These are phyloP conservation scores for Athetis lepigone DNA, from an alignment of 2,888 invertebrate genomes.

Conservation along the genomic window DNA sequence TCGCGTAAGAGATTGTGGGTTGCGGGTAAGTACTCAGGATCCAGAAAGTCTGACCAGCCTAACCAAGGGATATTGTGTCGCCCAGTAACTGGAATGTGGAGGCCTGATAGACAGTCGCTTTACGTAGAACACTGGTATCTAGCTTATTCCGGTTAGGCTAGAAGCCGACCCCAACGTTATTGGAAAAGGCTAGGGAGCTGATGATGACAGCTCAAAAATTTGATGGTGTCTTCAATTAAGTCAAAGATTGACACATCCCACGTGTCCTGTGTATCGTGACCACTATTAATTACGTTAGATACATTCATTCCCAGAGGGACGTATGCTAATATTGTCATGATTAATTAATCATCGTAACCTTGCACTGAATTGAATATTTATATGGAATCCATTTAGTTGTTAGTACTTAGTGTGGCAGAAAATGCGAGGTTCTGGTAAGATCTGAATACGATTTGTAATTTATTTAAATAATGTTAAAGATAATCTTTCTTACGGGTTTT, in stretches of 20 bases:
- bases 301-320: constrained; percentile 57
- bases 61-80: no score
- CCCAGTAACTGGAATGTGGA: no score
- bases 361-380: constrained; percentile 50
- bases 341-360: constrained; percentile 56
- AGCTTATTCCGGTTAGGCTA: no score
- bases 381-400: constrained; percentile 6
- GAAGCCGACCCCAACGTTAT: no score
- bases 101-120: no score
- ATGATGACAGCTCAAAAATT: no score
- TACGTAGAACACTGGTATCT: no score
- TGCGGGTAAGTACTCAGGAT: no score
- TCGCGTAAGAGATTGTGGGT: no score
- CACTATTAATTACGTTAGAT: constrained; percentile 58
- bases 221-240: constrained; percentile 65
- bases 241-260: constrained; percentile 67
- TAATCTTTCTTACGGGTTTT: neutral
- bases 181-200: no score
- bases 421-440: neutral
- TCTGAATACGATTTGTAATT: neutral
- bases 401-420: neutral
- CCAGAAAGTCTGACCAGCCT: no score
- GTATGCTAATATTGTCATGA: constrained; percentile 60
- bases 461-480: neutral
- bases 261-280: constrained; percentile 60